Evolutionary conservation across 64 coral and sea anemone genomes (phyloP).

Genomic region (Pachyseris speciosa): DNA sequence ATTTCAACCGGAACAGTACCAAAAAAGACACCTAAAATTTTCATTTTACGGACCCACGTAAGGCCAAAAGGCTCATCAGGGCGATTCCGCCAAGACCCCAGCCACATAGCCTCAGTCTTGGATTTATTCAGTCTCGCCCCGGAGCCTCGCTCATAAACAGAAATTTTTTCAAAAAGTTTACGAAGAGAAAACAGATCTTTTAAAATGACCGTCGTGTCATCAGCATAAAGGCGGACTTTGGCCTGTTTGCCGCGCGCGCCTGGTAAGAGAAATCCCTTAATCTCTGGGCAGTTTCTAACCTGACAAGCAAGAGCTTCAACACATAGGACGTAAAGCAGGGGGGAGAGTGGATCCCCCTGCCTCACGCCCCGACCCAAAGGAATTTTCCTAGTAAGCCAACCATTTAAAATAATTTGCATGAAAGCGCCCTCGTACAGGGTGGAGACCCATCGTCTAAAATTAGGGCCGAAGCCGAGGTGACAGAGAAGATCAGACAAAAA

Average conservation of each 20-base stretch:
- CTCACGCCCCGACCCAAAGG: not conserved
- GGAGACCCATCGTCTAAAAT: not conserved
- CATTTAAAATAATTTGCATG: not conserved
- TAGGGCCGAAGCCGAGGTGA: not conserved
- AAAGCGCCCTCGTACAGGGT: not conserved
- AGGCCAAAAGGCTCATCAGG: too few relatives aligned
- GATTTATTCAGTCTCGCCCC: not conserved
- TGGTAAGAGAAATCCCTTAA: not conserved
- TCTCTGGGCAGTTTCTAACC: not conserved
- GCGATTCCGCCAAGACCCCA: not conserved
- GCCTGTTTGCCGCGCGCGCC: not conserved
- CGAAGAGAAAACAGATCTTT: not conserved
- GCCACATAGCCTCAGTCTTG: conserved; percentile 3
- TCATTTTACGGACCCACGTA: too few relatives aligned
- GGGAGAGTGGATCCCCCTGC: not conserved
- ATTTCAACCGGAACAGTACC: too few relatives aligned
- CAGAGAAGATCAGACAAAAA: not conserved
- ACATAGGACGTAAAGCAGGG: not conserved
- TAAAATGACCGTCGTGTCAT: not conserved
- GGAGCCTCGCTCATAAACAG: not conserved
- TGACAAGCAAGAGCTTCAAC: not conserved
- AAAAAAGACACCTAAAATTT: too few relatives aligned
- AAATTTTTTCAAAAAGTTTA: not conserved
- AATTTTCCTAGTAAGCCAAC: not conserved
- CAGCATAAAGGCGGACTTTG: not conserved